Base-by-base conservation (phyloP, 2,888 invertebrate genomes). In the Gastrophysa polygoni region DNA sequence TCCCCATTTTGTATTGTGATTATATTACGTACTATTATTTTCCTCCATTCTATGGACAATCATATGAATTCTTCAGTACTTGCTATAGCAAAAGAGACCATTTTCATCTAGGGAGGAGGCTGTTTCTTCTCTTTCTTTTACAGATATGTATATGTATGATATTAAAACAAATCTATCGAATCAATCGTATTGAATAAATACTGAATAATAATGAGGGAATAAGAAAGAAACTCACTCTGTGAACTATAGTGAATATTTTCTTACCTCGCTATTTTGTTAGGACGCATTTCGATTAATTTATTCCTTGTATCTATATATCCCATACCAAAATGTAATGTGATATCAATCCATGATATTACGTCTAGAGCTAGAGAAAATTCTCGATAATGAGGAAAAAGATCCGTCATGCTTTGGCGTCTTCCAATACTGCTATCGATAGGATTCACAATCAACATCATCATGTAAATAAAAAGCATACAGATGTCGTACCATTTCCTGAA, bases 401-500 rank as follows among this genome's bases (percentile, higher is more conserved):
- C 21, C 7, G 6, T 34, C 2, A 52, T n/a, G 20, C 38, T 38
- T 14, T 52, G 34, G 3, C 2, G 0, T 20, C 14, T 52, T 5
- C 52, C 52, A n/a, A 63, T 34, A 10, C 55, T 32, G 20, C 38
- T 29, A 24, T 65, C 61, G 6, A 61, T 17, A 7, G 51, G 38
- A 38, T 65, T 65, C 17, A 48, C 18, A 10, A 54, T 17, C 32
- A 65, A n/a, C 3, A 54, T 7, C 16, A 16, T 11, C 4, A 51
- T 18, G 29, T 62, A 61, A 4, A 62, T 32, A 7, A 62, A 11
- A 5, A 59, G 16, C n/a, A 61, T 28, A 38, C 48, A 65, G 1
- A 44, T 16, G 20, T 57, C 57, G 24, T 65, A 65, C 20, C 18
- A 47, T 21, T 56, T 28, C 17, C 59, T 61, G 24, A 24, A 24